Conservation (phyloP, 2,888 invertebrate genomes). For the Oxystoma pomonae region DNA sequence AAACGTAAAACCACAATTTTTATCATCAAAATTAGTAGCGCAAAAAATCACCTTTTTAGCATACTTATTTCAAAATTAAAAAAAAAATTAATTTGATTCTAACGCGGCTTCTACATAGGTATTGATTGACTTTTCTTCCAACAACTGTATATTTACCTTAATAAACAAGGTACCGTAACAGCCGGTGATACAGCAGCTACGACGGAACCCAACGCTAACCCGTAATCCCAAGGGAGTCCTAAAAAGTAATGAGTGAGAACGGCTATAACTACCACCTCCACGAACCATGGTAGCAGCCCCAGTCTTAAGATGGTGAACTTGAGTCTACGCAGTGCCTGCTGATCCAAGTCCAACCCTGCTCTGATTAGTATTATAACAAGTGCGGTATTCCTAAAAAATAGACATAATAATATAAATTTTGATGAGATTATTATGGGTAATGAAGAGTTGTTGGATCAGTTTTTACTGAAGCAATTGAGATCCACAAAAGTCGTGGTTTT, state of each 20-base stretch:
- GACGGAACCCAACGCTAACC: conserved; percentile 76
- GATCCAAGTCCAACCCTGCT: conserved; percentile 92
- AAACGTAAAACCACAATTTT: too few species aligned
- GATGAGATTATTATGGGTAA: too few species aligned
- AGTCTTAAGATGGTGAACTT: conserved; percentile 45
- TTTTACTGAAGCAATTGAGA: too few species aligned
- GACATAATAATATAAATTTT: too few species aligned
- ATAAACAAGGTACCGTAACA: conserved; percentile 91
- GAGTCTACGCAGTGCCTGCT: conserved; percentile 75
- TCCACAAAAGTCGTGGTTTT: too few species aligned
- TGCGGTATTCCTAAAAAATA: conserved; percentile 69
- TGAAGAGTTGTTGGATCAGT: too few species aligned
- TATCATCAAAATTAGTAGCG: too few species aligned
- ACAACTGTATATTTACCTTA: conserved; percentile 45
- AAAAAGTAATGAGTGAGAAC: conserved; percentile 69
- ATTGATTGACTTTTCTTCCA: too few species aligned
- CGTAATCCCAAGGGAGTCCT: conserved; percentile 80
- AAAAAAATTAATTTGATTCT: too few species aligned
- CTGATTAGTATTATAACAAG: conserved; percentile 87
- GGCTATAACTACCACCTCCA: conserved; percentile 53
- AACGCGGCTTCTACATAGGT: too few species aligned
- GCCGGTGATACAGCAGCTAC: conserved; percentile 94
- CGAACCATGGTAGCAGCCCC: conserved; percentile 63
- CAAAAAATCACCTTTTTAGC: too few species aligned
- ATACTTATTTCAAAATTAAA: too few species aligned